These are phyloP conservation scores for Aptenodytes forsteri DNA, from an alignment of 2,113 vertebrate species.

Conservation along the genomic window DNA sequence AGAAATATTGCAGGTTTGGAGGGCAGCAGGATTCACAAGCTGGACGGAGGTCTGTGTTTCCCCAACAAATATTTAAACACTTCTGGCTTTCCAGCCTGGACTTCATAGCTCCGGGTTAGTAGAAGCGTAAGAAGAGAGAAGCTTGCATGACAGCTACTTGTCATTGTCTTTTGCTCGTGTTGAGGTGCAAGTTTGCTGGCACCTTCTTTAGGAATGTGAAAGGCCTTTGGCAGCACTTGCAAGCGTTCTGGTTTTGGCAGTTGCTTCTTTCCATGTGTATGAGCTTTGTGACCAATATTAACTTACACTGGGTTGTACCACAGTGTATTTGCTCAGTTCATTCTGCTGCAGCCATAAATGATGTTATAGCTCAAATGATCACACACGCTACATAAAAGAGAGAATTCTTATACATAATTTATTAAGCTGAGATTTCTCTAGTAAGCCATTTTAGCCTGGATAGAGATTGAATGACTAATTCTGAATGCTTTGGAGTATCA, in stretches of 20 bases:
- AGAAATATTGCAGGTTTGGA: background rate
- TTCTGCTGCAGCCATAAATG: constrained; percentile 21
- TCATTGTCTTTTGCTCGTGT: background rate
- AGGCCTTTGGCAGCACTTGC: background rate
- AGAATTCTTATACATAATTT: constrained; percentile 40
- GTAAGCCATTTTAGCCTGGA: constrained; percentile 45
- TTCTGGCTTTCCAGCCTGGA: background rate
- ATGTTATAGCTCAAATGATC: background rate
- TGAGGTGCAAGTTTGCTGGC: background rate
- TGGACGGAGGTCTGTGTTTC: background rate
- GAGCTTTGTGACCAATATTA: constrained; percentile 4
- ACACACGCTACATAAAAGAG: background rate
- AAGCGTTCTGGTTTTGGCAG: background rate
- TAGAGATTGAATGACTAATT: constrained; percentile 39
- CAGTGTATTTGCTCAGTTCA: constrained; percentile 4
- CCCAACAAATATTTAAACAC: background rate
- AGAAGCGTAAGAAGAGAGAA: background rate
- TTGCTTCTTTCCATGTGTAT: background rate
- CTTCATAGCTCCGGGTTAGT: background rate
- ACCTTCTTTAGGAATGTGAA: background rate
- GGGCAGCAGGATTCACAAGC: background rate
- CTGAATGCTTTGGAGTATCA: background rate
- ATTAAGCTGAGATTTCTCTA: constrained; percentile 33
- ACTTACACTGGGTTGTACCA: background rate
- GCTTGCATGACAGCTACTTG: background rate